Evolutionary conservation across 2,797 vertebrate genomes (phyloP).

Genomic region (Centropyge bicolor): DNA sequence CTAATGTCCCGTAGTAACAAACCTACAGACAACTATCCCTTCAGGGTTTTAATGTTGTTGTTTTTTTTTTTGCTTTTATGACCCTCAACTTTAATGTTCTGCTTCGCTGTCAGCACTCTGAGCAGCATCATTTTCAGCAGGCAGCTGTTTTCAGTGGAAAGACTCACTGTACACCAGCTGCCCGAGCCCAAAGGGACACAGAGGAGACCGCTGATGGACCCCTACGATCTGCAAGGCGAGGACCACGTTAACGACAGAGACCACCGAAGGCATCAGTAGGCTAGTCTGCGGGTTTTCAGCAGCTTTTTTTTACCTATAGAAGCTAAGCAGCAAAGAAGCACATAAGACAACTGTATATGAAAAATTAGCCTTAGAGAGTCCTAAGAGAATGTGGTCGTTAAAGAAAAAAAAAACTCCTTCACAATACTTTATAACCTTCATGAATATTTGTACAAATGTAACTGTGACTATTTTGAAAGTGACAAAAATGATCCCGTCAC

Average conservation of each 20-base stretch:
- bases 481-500: neutral
- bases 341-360: neutral
- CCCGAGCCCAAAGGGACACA: constrained; percentile 27
- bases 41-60: constrained; percentile 1
- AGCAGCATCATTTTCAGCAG: constrained; percentile 21
- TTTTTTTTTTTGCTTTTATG: constrained; percentile 4
- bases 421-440: neutral
- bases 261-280: neutral
- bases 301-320: constrained; percentile 1
- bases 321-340: neutral
- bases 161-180: constrained; percentile 1
- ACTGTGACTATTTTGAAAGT: neutral
- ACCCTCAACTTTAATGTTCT: constrained; percentile 22
- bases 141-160: constrained; percentile 33
- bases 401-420: neutral
- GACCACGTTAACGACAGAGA: neutral
- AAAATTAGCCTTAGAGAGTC: too few relatives aligned
- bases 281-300: neutral
- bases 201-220: constrained; percentile 2
- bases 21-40: neutral
- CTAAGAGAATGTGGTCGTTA: neutral
- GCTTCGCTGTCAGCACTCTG: constrained; percentile 16
- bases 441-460: neutral
- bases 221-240: constrained; percentile 5
- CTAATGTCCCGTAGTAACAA: neutral